A percentile compares a stretch with the other conserved stretches of the same genome.
Evolutionary conservation across 2,113 vertebrate species (phyloP).

Genomic region (Toxotes jaculatrix): DNA sequence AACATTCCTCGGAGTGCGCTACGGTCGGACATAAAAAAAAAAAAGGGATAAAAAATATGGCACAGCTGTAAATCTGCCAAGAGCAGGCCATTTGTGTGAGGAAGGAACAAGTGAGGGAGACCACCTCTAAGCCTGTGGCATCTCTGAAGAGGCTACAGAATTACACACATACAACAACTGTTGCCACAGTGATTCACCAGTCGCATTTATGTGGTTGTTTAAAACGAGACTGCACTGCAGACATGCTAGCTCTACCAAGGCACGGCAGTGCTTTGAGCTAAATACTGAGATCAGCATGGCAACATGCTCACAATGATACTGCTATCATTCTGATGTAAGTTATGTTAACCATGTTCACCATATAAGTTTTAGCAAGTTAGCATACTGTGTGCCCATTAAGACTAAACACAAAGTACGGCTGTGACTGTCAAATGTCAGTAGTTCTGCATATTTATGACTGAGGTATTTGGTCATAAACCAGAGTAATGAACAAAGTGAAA

Average conservation of each 20-base stretch:
- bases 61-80: conserved; percentile 24
- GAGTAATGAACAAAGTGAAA: no score
- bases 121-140: not conserved
- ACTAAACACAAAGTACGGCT: no score
- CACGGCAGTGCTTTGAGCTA: not conserved
- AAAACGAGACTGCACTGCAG: not conserved
- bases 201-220: not conserved
- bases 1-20: not conserved
- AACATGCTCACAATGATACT: not conserved
- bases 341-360: not conserved
- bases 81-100: conserved; percentile 1
- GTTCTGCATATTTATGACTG: no score
- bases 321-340: not conserved
- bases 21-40: conserved; percentile 7
- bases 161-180: not conserved
- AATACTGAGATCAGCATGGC: not conserved
- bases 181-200: not conserved
- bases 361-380: not conserved
- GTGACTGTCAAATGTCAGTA: no score
- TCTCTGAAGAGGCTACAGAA: not conserved
- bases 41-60: not conserved
- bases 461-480: no score
- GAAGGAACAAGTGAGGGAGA: not conserved
- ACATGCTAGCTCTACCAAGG: not conserved
- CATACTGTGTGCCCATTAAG: no score